phyloP scores from a whole-genome alignment of 1,140 invertebrate species.

The Listronotus bonariensis region DNA sequence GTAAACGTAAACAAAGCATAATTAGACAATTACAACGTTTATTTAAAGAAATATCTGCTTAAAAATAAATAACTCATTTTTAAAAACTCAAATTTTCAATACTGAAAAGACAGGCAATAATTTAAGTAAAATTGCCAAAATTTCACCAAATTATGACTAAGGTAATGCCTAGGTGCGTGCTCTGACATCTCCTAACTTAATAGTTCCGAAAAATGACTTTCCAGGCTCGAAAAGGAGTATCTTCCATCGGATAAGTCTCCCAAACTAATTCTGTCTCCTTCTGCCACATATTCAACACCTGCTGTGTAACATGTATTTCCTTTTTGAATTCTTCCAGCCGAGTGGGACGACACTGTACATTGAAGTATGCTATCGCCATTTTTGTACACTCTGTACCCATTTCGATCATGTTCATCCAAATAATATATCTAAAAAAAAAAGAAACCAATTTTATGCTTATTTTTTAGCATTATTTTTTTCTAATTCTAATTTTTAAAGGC shows the following conservation, averaged over 20 bases:
- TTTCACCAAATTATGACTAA: neutral
- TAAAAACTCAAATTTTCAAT: no score
- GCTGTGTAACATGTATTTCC: conserved; percentile 75
- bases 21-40: neutral
- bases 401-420: conserved; percentile 66
- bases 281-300: conserved; percentile 65
- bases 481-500: no score
- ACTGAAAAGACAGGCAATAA: neutral
- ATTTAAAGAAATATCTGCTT: neutral
- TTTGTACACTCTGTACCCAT: conserved; percentile 65
- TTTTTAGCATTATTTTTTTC: no score
- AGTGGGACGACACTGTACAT: conserved; percentile 63
- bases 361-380: conserved; percentile 62
- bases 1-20: neutral
- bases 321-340: conserved; percentile 53
- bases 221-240: conserved; percentile 72
- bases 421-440: conserved; percentile 64
- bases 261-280: conserved; percentile 67
- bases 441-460: no score
- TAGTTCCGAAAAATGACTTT: conserved; percentile 79
- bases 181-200: conserved; percentile 68
- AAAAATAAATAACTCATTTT: conserved; percentile 5
- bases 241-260: conserved; percentile 70
- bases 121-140: neutral
- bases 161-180: neutral